A percentile compares a stretch with the other conserved stretches of the same genome.
phyloP scores from a whole-genome alignment of 2,113 vertebrate species.

The Elephas maximus region DNA sequence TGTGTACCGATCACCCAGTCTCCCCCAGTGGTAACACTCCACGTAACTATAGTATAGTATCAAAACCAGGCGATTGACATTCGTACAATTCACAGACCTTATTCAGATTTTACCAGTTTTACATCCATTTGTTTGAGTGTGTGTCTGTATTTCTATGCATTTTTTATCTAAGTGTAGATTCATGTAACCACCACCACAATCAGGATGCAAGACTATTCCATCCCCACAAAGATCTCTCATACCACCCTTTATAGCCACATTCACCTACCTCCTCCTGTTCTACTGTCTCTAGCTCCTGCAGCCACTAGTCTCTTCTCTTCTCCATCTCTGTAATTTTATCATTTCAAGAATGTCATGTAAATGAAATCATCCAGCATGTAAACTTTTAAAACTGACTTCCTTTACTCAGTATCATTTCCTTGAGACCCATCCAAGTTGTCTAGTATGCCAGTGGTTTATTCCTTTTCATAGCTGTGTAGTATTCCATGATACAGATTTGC shows the following conservation, averaged over 20 bases:
- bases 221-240: not conserved
- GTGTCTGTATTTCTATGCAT: not conserved
- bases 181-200: not conserved
- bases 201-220: not conserved
- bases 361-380: not conserved
- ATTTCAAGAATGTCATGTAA: not conserved
- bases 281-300: not conserved
- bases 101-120: not conserved
- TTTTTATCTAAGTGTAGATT: not conserved
- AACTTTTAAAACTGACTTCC: not conserved
- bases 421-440: not conserved
- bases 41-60: not conserved
- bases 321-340: not conserved
- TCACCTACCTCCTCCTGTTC: too few relatives aligned
- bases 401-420: not conserved
- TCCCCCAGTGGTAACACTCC: not conserved
- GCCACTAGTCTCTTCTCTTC: not conserved
- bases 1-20: not conserved
- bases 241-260: not conserved
- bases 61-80: not conserved
- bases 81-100: not conserved
- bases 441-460: not conserved
- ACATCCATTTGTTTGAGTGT: rapidly evolving
- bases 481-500: not conserved
- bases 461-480: not conserved